Evolutionary conservation across 2,797 vertebrate species (phyloP).

Genomic region (Lophotriccus pileatus): DNA sequence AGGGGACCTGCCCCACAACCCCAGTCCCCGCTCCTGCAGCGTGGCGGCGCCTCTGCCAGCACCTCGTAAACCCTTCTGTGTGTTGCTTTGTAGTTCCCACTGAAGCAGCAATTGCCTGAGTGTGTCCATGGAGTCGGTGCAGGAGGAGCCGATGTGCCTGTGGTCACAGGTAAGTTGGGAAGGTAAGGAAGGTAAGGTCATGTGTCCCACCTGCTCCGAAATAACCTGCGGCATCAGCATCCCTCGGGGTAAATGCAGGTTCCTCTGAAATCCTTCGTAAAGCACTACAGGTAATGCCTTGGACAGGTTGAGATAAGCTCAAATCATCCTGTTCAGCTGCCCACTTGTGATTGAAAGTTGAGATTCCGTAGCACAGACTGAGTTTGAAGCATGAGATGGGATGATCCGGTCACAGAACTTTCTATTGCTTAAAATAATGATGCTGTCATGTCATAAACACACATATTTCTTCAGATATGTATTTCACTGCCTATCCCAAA

Average conservation of each 20-base stretch:
- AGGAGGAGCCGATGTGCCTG: background rate
- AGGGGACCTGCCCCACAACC: background rate
- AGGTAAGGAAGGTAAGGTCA: slow-evolving; percentile 51
- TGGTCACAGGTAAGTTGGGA: background rate
- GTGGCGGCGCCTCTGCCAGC: rapidly evolving
- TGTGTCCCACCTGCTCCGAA: background rate
- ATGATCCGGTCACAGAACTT: background rate
- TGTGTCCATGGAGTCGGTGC: rapidly evolving
- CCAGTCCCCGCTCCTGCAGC: background rate
- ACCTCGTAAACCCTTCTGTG: background rate
- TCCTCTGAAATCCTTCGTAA: rapidly evolving
- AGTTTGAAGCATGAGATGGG: background rate
- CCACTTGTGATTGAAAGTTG: rapidly evolving
- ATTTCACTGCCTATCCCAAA: background rate
- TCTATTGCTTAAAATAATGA: background rate
- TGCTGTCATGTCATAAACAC: background rate
- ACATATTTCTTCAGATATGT: rapidly evolving
- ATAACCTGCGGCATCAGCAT: background rate
- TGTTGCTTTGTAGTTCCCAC: slow-evolving; percentile 3
- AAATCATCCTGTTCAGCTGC: background rate
- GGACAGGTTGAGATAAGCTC: background rate
- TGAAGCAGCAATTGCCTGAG: background rate
- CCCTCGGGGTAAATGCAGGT: background rate
- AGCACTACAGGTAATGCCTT: background rate
- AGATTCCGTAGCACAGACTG: background rate